phyloP scores from a whole-genome alignment of 2,797 vertebrate species.

The Apodemus agrarius region DNA sequence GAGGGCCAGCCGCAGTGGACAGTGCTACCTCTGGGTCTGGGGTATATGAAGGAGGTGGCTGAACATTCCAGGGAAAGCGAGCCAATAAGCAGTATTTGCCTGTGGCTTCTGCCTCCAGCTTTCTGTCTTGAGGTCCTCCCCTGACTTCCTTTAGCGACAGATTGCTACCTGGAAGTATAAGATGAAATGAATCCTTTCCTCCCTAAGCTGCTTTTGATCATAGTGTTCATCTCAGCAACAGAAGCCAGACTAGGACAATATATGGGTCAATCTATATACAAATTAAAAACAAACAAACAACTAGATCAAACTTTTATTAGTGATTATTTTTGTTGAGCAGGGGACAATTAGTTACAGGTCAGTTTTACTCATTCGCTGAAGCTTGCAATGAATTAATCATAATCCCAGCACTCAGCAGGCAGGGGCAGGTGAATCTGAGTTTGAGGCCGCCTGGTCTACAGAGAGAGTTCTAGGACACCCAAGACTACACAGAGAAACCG shows the following conservation, averaged over 20 bases:
- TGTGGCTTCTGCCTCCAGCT: neutral
- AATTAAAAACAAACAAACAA: conserved; percentile 8
- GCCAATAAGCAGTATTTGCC: too few relatives aligned
- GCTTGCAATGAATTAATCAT: neutral
- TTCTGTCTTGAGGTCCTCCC: neutral
- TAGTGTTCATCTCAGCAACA: neutral
- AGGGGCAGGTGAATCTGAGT: neutral
- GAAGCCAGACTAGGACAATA: neutral
- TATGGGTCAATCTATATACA: neutral
- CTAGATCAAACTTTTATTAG: conserved; percentile 10
- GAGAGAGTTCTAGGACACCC: neutral
- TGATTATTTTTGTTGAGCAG: neutral
- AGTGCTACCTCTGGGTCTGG: too few relatives aligned
- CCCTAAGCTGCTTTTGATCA: neutral
- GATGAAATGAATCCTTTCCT: neutral
- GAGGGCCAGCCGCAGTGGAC: neutral
- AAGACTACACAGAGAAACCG: neutral
- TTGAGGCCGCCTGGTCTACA: neutral
- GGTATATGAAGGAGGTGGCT: neutral
- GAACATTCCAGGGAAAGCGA: neutral
- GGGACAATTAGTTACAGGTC: neutral
- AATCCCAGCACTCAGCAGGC: neutral
- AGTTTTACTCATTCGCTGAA: neutral
- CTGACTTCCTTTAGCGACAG: neutral
- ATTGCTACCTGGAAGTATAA: neutral